Conservation (phyloP, 1,140 invertebrate genomes). For the Trypoxylus dichotomus region DNA sequence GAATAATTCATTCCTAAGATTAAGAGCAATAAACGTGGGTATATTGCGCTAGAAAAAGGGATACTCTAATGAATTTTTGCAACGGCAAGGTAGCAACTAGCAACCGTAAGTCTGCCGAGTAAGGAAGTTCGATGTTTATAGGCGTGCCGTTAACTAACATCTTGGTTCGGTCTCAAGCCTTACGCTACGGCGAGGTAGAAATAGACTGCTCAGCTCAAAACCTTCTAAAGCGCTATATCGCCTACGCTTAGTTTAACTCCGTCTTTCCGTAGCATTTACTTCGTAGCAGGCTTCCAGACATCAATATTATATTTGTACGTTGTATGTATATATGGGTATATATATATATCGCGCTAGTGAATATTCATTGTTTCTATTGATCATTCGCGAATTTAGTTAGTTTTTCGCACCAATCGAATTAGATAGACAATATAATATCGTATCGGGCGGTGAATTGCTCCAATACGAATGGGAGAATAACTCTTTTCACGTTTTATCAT, state of each 20-base stretch:
- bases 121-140: slow-evolving; percentile 15
- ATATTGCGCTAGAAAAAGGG: not conserved
- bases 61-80: not conserved
- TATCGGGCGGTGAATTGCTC: not conserved
- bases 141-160: slow-evolving; percentile 16
- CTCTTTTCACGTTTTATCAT: not conserved
- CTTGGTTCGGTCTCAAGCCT: not conserved
- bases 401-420: not conserved
- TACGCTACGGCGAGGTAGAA: not conserved
- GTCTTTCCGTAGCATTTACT: not conserved
- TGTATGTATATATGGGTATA: not conserved
- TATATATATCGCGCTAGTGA: not conserved
- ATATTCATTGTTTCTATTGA: not conserved
- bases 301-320: slow-evolving; percentile 5
- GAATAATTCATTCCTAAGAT: too few species aligned
- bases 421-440: too few species aligned
- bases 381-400: not conserved
- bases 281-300: not conserved
- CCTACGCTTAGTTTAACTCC: slow-evolving; percentile 18
- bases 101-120: not conserved
- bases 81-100: not conserved
- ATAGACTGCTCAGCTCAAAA: slow-evolving; percentile 13
- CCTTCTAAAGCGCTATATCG: slow-evolving; percentile 20
- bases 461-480: not conserved
- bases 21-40: not conserved